phyloP scores from a whole-genome alignment of 2,888 invertebrate genomes.

The Acleris emargana region DNA sequence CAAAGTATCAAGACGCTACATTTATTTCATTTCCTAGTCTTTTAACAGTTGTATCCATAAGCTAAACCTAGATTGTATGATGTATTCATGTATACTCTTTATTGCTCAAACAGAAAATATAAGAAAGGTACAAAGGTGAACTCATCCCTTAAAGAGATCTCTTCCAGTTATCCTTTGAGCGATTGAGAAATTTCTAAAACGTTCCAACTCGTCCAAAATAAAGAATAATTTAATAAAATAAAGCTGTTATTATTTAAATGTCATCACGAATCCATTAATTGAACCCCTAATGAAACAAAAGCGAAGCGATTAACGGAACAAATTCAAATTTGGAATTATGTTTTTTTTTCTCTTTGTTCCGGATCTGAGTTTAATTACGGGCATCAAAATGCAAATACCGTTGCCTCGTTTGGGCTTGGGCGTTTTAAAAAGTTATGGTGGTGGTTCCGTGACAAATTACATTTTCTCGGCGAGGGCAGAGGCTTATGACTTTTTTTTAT shows the following conservation, averaged over 20 bases:
- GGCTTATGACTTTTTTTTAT: background rate
- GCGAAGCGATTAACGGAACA: constrained; percentile 36
- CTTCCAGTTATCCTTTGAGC: too few species aligned
- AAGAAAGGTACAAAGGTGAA: too few species aligned
- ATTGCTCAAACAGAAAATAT: too few species aligned
- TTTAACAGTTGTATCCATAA: too few species aligned
- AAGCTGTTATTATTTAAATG: constrained; percentile 1
- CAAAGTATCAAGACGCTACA: too few species aligned
- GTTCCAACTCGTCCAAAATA: background rate
- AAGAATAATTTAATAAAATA: too few species aligned
- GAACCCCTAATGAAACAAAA: constrained; percentile 35
- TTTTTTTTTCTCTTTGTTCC: constrained; percentile 35
- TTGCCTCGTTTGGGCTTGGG: constrained; percentile 7
- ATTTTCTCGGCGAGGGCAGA: background rate
- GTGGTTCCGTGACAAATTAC: constrained; percentile 21
- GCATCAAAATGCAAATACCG: constrained; percentile 34
- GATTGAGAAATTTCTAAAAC: too few species aligned
- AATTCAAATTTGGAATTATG: constrained; percentile 36
- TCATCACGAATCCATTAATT: constrained; percentile 25
- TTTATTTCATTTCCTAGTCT: too few species aligned
- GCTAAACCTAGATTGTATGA: too few species aligned
- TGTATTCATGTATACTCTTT: too few species aligned
- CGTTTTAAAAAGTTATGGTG: constrained; percentile 14
- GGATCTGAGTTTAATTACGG: constrained; percentile 36
- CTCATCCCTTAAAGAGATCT: too few species aligned